Base-by-base conservation (phyloP, 2,888 invertebrate genomes). In the Acleris cristana region DNA sequence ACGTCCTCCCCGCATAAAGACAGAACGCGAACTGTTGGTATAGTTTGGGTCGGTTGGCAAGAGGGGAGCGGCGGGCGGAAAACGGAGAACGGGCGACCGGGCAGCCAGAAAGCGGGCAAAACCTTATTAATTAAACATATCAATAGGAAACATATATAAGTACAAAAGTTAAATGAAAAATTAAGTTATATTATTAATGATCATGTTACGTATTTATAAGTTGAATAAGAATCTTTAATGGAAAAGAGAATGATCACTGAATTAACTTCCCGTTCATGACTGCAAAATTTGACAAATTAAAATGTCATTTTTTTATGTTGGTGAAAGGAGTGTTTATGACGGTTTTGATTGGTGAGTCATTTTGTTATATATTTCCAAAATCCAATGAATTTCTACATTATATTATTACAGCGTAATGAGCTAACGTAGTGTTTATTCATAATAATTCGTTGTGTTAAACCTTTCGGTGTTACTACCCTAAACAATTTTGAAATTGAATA, bases 1-100 rank as follows among this genome's bases (percentile, higher is more conserved):
- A 90, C 92, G 93, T 93, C 92, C 86, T 80, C 77, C 90, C 86
- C 90, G 87, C 87, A 88, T 87, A 88, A 85, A 91, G 87, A 92
- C 90, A 90, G 90, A 93, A 93, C 92, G 93, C 94, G 93, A 94
- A 94, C 94, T 94, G 93, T 90, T 86, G 85, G 40, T 40, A 40
- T 40, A 14, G 40, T 86, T 80, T 81, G 74, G 81, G 85, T 86
- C 81, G 80, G 81, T 81, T 80, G 84, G 74, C 72, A 72, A 72
- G 74, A 69, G 76, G 73, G 70, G 74, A 71, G 71, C 72, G 77
- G 83, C 84, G 84, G 88, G 86, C 86, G 89, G 88, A 88, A 88
- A 87, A 88, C 85, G 87, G 88, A 90, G 90, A 90, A 85, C 80
- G 88, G 86, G 84, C 82, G 80, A 83, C 78, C 82, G 85, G 87